phyloP scores from a whole-genome alignment of 2,888 invertebrate genomes.

The Tanytarsus gracilentus region DNA sequence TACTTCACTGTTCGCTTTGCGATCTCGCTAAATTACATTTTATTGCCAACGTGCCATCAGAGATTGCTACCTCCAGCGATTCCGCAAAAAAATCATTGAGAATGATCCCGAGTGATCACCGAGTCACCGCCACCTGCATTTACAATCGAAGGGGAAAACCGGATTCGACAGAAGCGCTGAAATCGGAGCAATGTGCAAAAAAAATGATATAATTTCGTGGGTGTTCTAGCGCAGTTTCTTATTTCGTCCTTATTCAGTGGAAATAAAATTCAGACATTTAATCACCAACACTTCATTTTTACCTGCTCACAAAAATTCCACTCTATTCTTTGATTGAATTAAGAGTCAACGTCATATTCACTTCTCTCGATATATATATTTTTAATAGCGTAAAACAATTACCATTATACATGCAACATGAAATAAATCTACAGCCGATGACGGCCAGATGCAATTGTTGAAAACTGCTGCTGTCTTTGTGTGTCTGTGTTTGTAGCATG shows the following conservation, averaged over 20 bases:
- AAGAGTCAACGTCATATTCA: neutral
- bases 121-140: constrained; percentile 11
- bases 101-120: constrained; percentile 13
- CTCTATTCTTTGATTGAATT: too few relatives aligned
- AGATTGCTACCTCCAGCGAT: constrained; percentile 2
- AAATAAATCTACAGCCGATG: constrained; percentile 2
- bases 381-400: constrained; percentile 10
- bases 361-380: neutral
- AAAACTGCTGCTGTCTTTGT: too few relatives aligned
- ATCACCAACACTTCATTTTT: too few relatives aligned
- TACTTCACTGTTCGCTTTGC: neutral
- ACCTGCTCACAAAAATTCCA: too few relatives aligned
- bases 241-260: too few relatives aligned
- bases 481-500: neutral
- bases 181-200: too few relatives aligned
- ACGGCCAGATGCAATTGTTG: neutral
- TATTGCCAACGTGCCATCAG: constrained; percentile 12
- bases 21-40: neutral
- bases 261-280: too few relatives aligned
- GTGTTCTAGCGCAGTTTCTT: too few relatives aligned
- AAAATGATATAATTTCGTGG: too few relatives aligned
- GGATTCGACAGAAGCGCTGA: too few relatives aligned
- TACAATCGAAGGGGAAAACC: constrained; percentile 23
- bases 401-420: neutral
- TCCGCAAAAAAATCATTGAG: neutral